Conservation (phyloP, 2,797 vertebrate genomes). For the Silurus aristotelis region DNA sequence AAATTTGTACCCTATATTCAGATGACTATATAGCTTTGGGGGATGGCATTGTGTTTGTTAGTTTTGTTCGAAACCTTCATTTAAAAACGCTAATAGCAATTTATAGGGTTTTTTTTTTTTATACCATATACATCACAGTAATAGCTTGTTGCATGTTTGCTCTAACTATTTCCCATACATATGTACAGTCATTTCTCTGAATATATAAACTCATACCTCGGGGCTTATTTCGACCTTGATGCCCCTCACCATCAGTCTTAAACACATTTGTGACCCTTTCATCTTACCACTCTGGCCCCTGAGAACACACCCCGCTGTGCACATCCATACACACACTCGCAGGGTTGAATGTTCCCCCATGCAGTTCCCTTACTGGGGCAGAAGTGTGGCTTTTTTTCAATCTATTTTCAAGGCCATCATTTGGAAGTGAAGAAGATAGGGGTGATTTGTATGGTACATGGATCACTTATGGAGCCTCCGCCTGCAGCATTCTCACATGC, state of each 20-base stretch:
- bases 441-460: slow-evolving; percentile 39
- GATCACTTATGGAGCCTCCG: slow-evolving; percentile 44
- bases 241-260: neutral
- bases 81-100: neutral
- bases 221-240: neutral
- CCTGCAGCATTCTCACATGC: slow-evolving; percentile 37
- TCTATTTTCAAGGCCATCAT: slow-evolving; percentile 39
- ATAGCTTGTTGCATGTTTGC: neutral
- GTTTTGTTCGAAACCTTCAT: neutral
- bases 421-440: slow-evolving; percentile 17
- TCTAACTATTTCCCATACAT: neutral
- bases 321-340: slow-evolving; percentile 12
- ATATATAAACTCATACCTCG: slow-evolving; percentile 7
- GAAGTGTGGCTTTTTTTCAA: slow-evolving; percentile 34
- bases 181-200: neutral
- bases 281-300: no score
- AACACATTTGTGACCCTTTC: slow-evolving; percentile 5
- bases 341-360: slow-evolving; percentile 31
- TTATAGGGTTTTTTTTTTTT: neutral
- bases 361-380: neutral
- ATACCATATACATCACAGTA: neutral
- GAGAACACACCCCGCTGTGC: slow-evolving; percentile 18
- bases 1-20: neutral
- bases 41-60: neutral
- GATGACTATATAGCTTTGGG: neutral